Percentiles rank a stretch among this genome's conserved stretches.
Conservation (phyloP, 1,140 invertebrate genomes). For the Plectus sambesii region DNA sequence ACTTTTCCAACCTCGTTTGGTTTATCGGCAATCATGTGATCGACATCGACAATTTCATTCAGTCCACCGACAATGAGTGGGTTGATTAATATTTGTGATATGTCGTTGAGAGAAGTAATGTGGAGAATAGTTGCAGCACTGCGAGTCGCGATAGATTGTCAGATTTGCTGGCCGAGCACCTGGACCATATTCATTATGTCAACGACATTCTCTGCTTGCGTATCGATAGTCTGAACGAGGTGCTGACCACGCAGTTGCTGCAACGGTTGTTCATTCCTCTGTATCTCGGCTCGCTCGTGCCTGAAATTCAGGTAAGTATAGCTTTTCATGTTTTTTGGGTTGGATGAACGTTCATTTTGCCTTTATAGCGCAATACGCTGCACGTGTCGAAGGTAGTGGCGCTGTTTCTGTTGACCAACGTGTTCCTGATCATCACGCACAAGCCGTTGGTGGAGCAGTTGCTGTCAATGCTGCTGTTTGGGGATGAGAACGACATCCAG, state of each 20-base stretch:
- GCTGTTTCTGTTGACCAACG: slow-evolving; percentile 34
- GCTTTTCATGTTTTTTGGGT: too few species aligned
- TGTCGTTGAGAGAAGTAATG: too few species aligned
- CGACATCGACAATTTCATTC: slow-evolving; percentile 83
- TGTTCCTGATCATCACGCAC: slow-evolving; percentile 35
- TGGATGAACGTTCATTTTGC: not conserved
- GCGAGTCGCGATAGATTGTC: slow-evolving; percentile 71
- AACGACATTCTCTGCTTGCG: slow-evolving; percentile 72
- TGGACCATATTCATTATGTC: slow-evolving; percentile 93
- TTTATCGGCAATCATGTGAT: slow-evolving; percentile 96
- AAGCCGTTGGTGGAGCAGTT: slow-evolving; percentile 32
- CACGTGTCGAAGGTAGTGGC: slow-evolving; percentile 34
- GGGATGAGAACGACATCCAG: slow-evolving; percentile 36
- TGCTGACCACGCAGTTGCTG: slow-evolving; percentile 84
- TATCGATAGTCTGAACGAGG: slow-evolving; percentile 81
- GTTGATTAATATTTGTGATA: slow-evolving; percentile 40
- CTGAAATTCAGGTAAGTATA: not conserved
- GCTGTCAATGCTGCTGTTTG: slow-evolving; percentile 35
- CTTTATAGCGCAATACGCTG: slow-evolving; percentile 12
- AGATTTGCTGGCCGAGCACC: slow-evolving; percentile 88
- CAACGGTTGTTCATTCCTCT: slow-evolving; percentile 83
- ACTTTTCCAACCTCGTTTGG: slow-evolving; percentile 98
- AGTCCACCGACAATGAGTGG: slow-evolving; percentile 49
- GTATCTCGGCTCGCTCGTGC: slow-evolving; percentile 72
- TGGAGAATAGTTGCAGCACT: slow-evolving; percentile 75